phyloP scores from a whole-genome alignment of 2,797 vertebrate genomes.

The Diglossa cyanea region DNA sequence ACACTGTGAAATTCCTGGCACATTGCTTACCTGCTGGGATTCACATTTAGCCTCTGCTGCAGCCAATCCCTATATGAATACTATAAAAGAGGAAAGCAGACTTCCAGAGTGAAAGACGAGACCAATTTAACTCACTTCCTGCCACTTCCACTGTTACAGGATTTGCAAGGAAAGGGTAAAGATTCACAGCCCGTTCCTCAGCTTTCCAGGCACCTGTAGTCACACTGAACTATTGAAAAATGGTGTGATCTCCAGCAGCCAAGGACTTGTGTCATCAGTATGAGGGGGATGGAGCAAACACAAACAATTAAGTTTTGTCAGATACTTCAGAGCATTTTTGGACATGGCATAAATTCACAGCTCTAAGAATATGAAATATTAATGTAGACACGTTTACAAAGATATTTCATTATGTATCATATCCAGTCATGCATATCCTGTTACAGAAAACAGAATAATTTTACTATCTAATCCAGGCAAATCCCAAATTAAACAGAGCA shows the following conservation, averaged over 20 bases:
- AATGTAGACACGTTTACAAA: background rate
- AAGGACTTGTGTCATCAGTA: background rate
- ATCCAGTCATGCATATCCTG: background rate
- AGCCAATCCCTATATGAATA: background rate
- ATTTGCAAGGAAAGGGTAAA: background rate
- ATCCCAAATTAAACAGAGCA: background rate
- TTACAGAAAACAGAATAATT: background rate
- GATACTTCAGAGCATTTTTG: background rate
- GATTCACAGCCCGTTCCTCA: background rate
- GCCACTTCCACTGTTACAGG: background rate
- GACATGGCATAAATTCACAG: background rate
- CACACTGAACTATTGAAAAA: background rate
- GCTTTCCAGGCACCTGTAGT: background rate
- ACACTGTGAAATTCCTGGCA: background rate
- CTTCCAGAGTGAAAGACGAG: background rate
- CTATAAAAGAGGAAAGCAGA: background rate
- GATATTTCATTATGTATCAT: background rate
- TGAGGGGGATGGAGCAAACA: background rate
- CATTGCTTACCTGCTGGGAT: background rate
- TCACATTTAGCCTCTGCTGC: background rate
- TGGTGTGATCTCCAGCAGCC: background rate
- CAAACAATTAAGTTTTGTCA: background rate
- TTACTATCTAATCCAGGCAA: background rate
- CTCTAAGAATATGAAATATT: constrained; percentile 28
- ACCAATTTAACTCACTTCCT: background rate